Percentiles rank a stretch among this genome's conserved stretches.
phyloP scores from a whole-genome alignment of 2,113 vertebrate species.

The Ceyx melanurus region DNA sequence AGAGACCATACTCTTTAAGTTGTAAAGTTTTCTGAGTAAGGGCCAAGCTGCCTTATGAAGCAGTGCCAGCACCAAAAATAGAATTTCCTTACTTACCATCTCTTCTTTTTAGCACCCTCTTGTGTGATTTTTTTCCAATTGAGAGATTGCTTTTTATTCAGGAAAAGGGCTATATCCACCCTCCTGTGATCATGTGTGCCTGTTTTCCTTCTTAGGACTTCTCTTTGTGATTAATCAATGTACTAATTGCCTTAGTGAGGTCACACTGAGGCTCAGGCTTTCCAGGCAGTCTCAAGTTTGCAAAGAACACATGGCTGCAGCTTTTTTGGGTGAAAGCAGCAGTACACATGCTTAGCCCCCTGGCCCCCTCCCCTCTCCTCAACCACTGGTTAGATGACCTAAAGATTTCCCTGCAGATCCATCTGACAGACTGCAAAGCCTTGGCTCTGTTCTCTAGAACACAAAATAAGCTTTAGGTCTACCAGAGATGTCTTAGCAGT shows the following conservation, averaged over 20 bases:
- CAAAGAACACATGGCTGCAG: not conserved
- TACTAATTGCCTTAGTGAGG: slow-evolving; percentile 15
- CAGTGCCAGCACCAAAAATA: not conserved
- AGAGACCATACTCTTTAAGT: not conserved
- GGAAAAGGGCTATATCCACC: not conserved
- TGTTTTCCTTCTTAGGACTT: slow-evolving; percentile 31
- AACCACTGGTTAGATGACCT: not conserved
- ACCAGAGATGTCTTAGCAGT: not conserved
- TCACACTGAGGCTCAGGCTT: slow-evolving; percentile 31
- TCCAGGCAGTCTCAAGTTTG: slow-evolving; percentile 7
- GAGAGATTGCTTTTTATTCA: not conserved
- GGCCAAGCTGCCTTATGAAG: slow-evolving; percentile 21
- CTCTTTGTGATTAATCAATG: not conserved
- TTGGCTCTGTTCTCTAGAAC: not conserved
- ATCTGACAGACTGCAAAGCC: not conserved
- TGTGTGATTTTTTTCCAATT: not conserved
- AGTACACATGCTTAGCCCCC: not conserved
- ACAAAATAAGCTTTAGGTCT: not conserved
- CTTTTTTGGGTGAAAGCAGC: slow-evolving; percentile 12
- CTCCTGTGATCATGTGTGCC: not conserved
- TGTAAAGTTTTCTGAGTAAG: not conserved
- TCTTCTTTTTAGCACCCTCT: slow-evolving; percentile 31
- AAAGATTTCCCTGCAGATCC: slow-evolving; percentile 10
- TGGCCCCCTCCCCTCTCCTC: not conserved
- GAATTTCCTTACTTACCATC: not conserved